Evolutionary conservation across 2,113 vertebrate genomes (phyloP), one percentile per base, ranked within the genome.

Genomic region (Cinclus mexicanus): DNA sequence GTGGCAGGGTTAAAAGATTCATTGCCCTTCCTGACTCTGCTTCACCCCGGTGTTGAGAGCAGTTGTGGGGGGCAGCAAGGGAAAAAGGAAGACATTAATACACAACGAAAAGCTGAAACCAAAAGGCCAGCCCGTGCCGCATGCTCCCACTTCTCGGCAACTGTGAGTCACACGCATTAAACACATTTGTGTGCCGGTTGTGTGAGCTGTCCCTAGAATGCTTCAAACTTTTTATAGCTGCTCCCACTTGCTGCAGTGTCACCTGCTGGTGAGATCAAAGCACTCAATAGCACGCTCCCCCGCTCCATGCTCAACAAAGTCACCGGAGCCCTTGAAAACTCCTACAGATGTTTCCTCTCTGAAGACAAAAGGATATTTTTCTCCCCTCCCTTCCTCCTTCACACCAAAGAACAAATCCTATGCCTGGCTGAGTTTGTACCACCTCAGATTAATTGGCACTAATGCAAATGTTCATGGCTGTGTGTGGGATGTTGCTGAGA

Each of bases 231-330:
- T 94, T 95, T 89, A 93, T 95, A 87, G 94, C 91, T 87, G 89
- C 93, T 95, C 91, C 96, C 96, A 91, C 93, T 97, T 97, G 94
- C 96, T 96, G 94, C 95, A 96, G 95, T 95, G 91, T 95, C 96
- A 96, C 95, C 95, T 97, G 95, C 95, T 83, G 95, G 87, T 57
- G 87, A 85, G 83, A 95, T 96, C 80, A 96, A 90, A 96, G 91
- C 41, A 74, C 50, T 89, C 78, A 83, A 19, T 28, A 55, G 90
- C 89, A 92, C 14, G 75, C 93, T 96, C 77, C 61, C 81, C 93
- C 57, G 67, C 85, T 85, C 90, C 86, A 64, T 59, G 65, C 79
- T 94, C 72, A 90, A 94, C 91, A 85, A 95, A 95, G 91, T 92
- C 93, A 92, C 76, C 2, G 22, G 55, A 95, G 83, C 90, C 93